Evolutionary conservation across 1,140 invertebrate genomes (phyloP).

Genomic region (Popillia japonica): DNA sequence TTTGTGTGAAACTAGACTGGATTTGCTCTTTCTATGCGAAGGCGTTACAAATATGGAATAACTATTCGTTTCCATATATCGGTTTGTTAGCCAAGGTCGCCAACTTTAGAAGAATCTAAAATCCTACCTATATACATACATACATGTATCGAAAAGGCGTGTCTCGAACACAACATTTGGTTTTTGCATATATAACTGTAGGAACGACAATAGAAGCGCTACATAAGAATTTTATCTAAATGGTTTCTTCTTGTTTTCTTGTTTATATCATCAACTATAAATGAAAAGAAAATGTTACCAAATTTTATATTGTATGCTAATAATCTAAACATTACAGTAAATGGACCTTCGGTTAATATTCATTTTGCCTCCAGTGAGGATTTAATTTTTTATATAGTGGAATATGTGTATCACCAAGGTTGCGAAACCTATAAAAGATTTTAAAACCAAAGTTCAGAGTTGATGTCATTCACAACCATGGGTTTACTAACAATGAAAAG

Average conservation of each 20-base stretch:
- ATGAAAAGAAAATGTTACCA: too few relatives aligned
- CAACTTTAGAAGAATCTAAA: slow-evolving; percentile 16
- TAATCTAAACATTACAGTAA: too few relatives aligned
- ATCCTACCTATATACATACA: background rate
- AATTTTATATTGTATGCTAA: too few relatives aligned
- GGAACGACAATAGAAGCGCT: background rate
- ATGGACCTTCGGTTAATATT: too few relatives aligned
- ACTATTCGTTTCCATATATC: background rate
- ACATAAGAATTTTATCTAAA: background rate
- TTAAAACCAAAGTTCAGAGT: too few relatives aligned
- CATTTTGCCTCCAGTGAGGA: too few relatives aligned
- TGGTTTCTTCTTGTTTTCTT: too few relatives aligned
- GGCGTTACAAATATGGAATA: background rate
- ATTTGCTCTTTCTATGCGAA: background rate
- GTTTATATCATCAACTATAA: too few relatives aligned
- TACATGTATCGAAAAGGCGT: background rate
- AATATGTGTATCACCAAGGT: background rate
- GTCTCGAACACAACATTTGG: background rate
- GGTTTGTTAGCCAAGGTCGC: slow-evolving; percentile 7
- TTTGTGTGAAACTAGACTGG: slow-evolving; percentile 16
- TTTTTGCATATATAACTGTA: background rate
- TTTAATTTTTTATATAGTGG: too few relatives aligned
- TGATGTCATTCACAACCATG: too few relatives aligned
- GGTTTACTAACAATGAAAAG: too few relatives aligned
- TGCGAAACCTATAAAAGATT: background rate